phyloP scores from a whole-genome alignment of 92 coral and sea anemone species.

The Galaxea fascicularis region DNA sequence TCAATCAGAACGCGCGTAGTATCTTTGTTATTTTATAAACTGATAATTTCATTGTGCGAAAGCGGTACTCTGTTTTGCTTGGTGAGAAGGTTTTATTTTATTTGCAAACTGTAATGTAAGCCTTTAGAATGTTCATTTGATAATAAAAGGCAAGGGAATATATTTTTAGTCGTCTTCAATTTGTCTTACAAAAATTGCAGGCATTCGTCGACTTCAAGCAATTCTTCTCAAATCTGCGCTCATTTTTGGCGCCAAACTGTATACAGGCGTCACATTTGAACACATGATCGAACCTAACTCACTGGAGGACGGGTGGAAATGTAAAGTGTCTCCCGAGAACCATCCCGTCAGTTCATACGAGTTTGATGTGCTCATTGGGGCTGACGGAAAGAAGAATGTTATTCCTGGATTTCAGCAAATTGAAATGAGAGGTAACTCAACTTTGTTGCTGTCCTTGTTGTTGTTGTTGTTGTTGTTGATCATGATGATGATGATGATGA shows the following conservation, averaged over 20 bases:
- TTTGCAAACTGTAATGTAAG: no score
- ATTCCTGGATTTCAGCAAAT: constrained; percentile 94
- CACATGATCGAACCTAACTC: constrained; percentile 85
- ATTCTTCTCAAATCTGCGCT: constrained; percentile 91
- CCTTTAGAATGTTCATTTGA: no score
- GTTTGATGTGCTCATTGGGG: constrained; percentile 91
- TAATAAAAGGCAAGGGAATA: background rate
- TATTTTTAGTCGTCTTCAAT: background rate
- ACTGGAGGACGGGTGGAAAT: constrained; percentile 91
- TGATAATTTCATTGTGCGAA: no score
- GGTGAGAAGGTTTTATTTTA: no score
- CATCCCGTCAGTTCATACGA: constrained; percentile 84
- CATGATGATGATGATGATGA: background rate
- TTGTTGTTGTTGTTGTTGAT: background rate
- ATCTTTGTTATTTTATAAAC: no score
- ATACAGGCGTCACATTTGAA: constrained; percentile 94
- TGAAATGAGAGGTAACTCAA: constrained; percentile 93
- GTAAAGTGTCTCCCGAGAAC: constrained; percentile 84
- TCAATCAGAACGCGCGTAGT: no score
- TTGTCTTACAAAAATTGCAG: constrained; percentile 35
- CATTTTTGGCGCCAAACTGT: constrained; percentile 91
- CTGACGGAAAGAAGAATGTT: constrained; percentile 97
- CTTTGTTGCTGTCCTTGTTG: background rate
- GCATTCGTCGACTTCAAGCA: constrained; percentile 89
- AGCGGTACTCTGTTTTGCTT: no score